Base-by-base conservation (phyloP, 2,888 invertebrate genomes). In the Tuta absoluta region DNA sequence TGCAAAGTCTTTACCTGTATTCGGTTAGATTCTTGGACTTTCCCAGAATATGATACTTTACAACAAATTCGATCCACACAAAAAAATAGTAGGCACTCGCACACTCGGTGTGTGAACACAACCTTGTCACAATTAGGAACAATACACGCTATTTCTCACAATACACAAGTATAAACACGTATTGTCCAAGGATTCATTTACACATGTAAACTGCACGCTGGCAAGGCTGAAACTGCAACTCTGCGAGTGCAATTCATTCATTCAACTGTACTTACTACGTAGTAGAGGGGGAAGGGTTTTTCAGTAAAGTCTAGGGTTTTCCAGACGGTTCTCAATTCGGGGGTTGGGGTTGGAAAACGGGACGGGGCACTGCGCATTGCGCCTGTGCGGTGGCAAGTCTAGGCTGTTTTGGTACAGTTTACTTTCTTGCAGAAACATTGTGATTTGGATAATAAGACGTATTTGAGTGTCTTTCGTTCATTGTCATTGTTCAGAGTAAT, bases 71-170 rank as follows among this genome's bases (percentile, higher is more conserved):
- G 14, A 37, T 37, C n/a, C 28, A 28, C 28, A 4, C 28, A 28
- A 38, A 1, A 1, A 38, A 7, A 2, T 1, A 41, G 41, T 12
- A 45, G 4, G n/a, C 45, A 45, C 45, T 45, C n/a, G 41, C 41
- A 14, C 11, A 41, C n/a, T 41, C 14, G 12, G 2, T 45, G 17
- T 45, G 45, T 45, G 45, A 17, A n/a, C 45, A 45, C 45, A 45
- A 45, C 45, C 45, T 45, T 17, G 45, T 45, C 45, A 45, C 45
- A 45, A 45, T 45, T 45, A 45, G 17, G 5, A 45, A 45, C 45
- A 45, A 45, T n/a, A 17, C n/a, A 45, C 41, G 41, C n/a, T 45
- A 45, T 0, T 45, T 45, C 45, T n/a, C 45, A 45, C 41, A 14
- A 41, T 14, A 14, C 45, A 45, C 33, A 33, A 33, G 33, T 33